These are phyloP conservation scores for Embidobia sp. DNA, from an alignment of 2,888 invertebrate species.

Conservation along the genomic window DNA sequence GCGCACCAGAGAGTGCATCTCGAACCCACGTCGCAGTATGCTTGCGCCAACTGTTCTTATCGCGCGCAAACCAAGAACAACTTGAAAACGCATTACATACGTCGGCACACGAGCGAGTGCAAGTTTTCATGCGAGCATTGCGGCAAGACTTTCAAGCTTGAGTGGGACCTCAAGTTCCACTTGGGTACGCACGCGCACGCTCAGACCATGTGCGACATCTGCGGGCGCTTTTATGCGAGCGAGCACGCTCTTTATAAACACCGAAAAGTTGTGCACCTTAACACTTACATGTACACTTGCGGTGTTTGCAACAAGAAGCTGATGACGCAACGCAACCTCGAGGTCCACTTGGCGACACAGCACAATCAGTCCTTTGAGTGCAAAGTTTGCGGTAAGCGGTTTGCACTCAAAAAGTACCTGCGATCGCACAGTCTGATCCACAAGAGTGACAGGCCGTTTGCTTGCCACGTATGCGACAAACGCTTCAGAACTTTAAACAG, in stretches of 20 bases:
- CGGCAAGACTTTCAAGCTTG: conserved; percentile 83
- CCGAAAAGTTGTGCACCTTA: conserved; percentile 72
- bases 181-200: conserved; percentile 70
- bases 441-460: conserved; percentile 71
- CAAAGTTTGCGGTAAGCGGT: conserved; percentile 73
- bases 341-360: conserved; percentile 72
- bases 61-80: conserved; percentile 74
- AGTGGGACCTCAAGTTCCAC: conserved; percentile 78
- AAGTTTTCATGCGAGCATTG: conserved; percentile 84
- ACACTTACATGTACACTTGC: conserved; percentile 73
- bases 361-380: conserved; percentile 72
- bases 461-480: conserved; percentile 73
- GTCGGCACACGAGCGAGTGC: conserved; percentile 76
- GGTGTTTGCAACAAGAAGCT: conserved; percentile 73
- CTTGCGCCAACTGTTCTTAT: conserved; percentile 74
- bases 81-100: conserved; percentile 76
- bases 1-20: conserved; percentile 67
- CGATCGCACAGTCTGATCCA: conserved; percentile 72
- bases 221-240: conserved; percentile 74
- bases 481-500: conserved; percentile 71
- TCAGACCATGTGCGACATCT: conserved; percentile 75
- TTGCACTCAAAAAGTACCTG: conserved; percentile 74
- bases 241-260: conserved; percentile 74
- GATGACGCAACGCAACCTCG: conserved; percentile 71
- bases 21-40: conserved; percentile 65